Conservation (phyloP, 2,113 vertebrate species). For the Centrocercus urophasianus region DNA sequence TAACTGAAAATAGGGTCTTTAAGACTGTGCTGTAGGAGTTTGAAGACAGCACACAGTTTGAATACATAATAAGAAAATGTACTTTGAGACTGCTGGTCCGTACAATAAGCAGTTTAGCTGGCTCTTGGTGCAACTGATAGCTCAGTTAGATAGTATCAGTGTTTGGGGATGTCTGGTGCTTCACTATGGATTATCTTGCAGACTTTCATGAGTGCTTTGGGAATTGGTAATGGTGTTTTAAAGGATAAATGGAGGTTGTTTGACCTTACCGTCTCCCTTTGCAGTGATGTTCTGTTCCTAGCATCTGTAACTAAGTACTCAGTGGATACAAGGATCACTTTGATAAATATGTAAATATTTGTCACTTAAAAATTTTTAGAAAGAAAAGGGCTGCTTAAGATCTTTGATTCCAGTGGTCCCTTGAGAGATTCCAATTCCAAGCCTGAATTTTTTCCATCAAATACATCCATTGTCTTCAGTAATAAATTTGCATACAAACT, state of each 20-base stretch:
- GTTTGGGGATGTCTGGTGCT: background rate
- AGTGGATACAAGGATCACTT: background rate
- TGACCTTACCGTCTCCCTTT: background rate
- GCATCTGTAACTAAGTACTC: background rate
- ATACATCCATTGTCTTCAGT: slow-evolving; percentile 18
- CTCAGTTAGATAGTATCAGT: background rate
- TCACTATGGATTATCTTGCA: background rate
- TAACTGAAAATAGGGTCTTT: background rate
- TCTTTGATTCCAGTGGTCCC: background rate
- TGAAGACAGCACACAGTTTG: background rate
- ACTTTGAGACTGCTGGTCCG: background rate
- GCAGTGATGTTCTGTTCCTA: background rate
- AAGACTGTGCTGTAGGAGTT: background rate
- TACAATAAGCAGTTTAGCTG: background rate
- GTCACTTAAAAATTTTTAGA: background rate
- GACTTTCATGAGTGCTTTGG: background rate
- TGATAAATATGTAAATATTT: background rate
- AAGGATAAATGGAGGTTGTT: background rate
- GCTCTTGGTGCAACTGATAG: background rate
- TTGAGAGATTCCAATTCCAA: background rate
- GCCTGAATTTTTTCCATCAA: background rate
- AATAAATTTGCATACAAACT: slow-evolving; percentile 33
- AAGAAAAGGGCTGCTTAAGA: background rate
- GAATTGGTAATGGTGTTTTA: background rate
- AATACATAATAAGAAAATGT: background rate